These are phyloP conservation scores for Euura lappo DNA, from an alignment of 1,140 invertebrate species.

Conservation along the genomic window DNA sequence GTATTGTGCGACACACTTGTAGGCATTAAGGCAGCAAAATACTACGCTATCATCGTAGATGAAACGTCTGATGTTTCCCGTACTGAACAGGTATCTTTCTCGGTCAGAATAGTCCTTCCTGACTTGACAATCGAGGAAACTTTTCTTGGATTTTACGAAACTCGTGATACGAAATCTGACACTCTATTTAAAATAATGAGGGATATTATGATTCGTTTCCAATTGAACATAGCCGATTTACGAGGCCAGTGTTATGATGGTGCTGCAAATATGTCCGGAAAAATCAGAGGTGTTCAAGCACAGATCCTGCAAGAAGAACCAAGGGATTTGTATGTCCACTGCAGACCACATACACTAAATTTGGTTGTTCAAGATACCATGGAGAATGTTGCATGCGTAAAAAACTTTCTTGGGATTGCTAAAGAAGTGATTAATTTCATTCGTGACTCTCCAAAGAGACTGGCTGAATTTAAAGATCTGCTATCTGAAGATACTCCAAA, in stretches of 20 bases:
- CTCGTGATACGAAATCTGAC: constrained; percentile 15
- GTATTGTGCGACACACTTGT: constrained; percentile 19
- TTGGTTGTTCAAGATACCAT: constrained; percentile 25
- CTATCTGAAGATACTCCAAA: constrained; percentile 6
- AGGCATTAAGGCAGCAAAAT: constrained; percentile 24
- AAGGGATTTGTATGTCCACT: constrained; percentile 27
- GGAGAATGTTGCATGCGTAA: constrained; percentile 14
- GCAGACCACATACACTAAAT: constrained; percentile 24
- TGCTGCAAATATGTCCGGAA: constrained; percentile 20
- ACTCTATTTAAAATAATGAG: constrained; percentile 18
- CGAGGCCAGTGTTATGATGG: constrained; percentile 21
- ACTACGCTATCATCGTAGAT: constrained; percentile 23
- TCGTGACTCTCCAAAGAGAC: constrained; percentile 15
- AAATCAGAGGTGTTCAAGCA: constrained; percentile 16
- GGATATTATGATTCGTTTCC: constrained; percentile 21
- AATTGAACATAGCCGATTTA: constrained; percentile 14
- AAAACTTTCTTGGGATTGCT: constrained; percentile 18
- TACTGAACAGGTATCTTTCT: constrained; percentile 27
- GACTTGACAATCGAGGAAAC: constrained; percentile 8
- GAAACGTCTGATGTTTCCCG: constrained; percentile 20
- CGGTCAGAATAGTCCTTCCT: constrained; percentile 19
- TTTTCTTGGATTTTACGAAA: constrained; percentile 24
- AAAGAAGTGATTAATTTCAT: constrained; percentile 16
- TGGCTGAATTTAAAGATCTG: constrained; percentile 16
- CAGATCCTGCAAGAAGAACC: constrained; percentile 19